Base-by-base conservation (phyloP, 2,113 vertebrate species). In the Indicator maculatus region DNA sequence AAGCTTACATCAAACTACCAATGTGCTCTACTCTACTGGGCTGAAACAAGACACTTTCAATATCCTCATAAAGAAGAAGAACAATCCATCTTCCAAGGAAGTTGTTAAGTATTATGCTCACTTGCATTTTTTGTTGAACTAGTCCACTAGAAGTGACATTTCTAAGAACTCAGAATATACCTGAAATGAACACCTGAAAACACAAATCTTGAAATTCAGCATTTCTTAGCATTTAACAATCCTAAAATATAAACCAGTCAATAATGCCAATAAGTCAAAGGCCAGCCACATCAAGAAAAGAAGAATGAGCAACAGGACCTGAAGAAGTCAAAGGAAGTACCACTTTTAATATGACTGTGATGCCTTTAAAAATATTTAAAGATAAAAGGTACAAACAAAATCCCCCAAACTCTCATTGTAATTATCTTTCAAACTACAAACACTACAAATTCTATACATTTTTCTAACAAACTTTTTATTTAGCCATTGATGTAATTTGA, bases 401-500 rank as follows among this genome's bases (percentile, higher is more conserved):
- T 36, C 36, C 36, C 36, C 41, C 41, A 21, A 47, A 47, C 47
- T 47, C 47, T 47, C 47, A 47, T 47, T 47, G 39, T 60, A 93
- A 87, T 33, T 88, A 20, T 65, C 65, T 96, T 91, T 65, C 82
- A 96, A 97, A 96, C 28, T 67, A 83, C 50, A 94, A 95, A 88
- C 72, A 93, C 36, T 9, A 9, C 9, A 33, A 33, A 77, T 85
- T 83, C 89, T 93, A 86, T 75, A 78, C 23, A 70, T 93, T 96
- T 97, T 52, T 36, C 83, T 87, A 93, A 86, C 82, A 96, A 96
- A 74, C 30, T 47, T 92, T 95, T 96, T 92, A 94, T 96, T 96
- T 96, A 85, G 90, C 79, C 89, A 95, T 53, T 97, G 94, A 95
- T 93, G 91, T 44, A 3, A 95, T 81, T 96, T 97, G 90, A 95